Conservation (phyloP, 2,888 invertebrate genomes). For the Mesorhabditis spiculigera region DNA sequence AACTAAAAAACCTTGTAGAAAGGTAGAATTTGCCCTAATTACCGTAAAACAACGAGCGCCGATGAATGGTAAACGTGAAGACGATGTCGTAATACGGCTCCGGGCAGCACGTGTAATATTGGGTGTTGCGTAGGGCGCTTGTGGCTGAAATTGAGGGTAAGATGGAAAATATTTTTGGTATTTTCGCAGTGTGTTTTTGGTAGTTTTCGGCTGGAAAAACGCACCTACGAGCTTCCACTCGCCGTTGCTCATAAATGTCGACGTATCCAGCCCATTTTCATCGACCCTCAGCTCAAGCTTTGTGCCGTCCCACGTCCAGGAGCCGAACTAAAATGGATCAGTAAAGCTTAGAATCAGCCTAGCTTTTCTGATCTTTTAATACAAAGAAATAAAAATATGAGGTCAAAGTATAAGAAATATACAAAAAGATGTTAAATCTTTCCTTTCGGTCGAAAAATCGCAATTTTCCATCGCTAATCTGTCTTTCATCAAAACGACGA, state of each 20-base stretch:
- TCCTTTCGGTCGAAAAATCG: too few relatives aligned
- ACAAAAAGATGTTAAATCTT: neutral
- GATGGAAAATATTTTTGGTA: slow-evolving; percentile 2
- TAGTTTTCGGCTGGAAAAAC: neutral
- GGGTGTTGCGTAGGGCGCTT: slow-evolving; percentile 24
- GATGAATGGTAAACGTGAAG: slow-evolving; percentile 76
- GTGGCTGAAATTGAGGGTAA: slow-evolving; percentile 21
- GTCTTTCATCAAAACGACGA: too few relatives aligned
- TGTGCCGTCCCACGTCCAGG: slow-evolving; percentile 49
- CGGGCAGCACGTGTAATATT: slow-evolving; percentile 42
- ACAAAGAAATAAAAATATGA: neutral
- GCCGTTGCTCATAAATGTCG: slow-evolving; percentile 43
- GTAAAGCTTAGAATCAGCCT: too few relatives aligned
- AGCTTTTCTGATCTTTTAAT: neutral
- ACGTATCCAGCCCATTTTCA: slow-evolving; percentile 43
- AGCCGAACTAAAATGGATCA: slow-evolving; percentile 33
- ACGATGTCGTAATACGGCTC: slow-evolving; percentile 45
- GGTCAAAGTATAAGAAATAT: neutral
- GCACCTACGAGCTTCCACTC: slow-evolving; percentile 38
- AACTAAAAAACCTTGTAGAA: slow-evolving; percentile 48
- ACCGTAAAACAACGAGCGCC: slow-evolving; percentile 95
- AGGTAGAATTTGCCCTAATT: neutral
- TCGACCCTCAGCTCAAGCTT: slow-evolving; percentile 45
- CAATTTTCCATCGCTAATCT: too few relatives aligned
- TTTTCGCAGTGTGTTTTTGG: neutral